A percentile compares a stretch with the other conserved stretches of the same genome.
Conservation (phyloP, 2,888 invertebrate species). For the Plagodis dolabraria region DNA sequence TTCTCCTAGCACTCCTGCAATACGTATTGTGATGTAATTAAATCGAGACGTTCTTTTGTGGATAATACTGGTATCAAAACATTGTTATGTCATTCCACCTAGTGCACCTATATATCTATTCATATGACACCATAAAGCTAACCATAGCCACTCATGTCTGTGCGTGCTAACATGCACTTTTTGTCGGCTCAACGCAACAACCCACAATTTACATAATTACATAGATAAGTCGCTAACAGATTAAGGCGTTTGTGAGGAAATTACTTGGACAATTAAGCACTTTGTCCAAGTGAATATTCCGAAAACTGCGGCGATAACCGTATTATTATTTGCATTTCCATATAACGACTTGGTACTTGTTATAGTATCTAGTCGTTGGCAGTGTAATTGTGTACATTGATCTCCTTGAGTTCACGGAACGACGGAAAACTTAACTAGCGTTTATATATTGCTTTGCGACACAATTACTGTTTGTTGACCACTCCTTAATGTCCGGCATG, state of each 20-base stretch:
- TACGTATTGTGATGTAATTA: neutral
- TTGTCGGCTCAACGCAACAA: slow-evolving; percentile 23
- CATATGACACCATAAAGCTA: neutral
- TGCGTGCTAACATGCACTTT: slow-evolving; percentile 28
- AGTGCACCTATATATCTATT: too few relatives aligned
- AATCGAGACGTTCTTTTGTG: neutral
- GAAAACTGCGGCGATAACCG: neutral
- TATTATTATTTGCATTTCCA: neutral
- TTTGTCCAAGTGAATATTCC: neutral
- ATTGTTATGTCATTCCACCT: too few relatives aligned
- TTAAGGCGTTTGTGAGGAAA: slow-evolving; percentile 43
- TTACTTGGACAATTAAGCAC: slow-evolving; percentile 3
- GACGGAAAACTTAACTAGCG: slow-evolving; percentile 62
- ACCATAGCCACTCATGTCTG: slow-evolving; percentile 1
- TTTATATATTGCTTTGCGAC: slow-evolving; percentile 64
- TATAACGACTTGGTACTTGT: slow-evolving; percentile 7
- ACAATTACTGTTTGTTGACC: slow-evolving; percentile 57
- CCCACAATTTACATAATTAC: slow-evolving; percentile 61
- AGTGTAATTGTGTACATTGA: slow-evolving; percentile 68
- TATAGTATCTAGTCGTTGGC: neutral
- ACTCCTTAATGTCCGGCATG: slow-evolving; percentile 63
- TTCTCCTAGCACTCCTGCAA: slow-evolving; percentile 34
- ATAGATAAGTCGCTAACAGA: slow-evolving; percentile 51
- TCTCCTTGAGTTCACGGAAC: slow-evolving; percentile 78
- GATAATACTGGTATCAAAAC: too few relatives aligned